Evolutionary conservation across 2,888 invertebrate species (phyloP).

Genomic region (Pogonocherus hispidulus): DNA sequence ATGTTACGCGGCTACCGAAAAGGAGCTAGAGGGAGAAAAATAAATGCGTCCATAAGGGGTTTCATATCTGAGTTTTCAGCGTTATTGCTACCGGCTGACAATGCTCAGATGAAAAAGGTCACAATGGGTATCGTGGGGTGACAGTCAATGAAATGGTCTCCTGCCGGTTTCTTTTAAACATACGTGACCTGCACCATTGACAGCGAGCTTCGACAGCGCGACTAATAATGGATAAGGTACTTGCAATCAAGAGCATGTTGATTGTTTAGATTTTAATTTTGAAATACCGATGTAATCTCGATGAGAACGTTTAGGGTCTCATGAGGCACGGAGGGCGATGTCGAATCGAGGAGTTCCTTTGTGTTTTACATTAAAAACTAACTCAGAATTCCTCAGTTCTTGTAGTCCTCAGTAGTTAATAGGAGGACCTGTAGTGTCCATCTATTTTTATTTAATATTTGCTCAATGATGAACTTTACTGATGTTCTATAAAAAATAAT

Average conservation of each 20-base stretch:
- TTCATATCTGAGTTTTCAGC: slow-evolving; percentile 44
- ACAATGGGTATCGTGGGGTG: slow-evolving; percentile 65
- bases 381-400: not conserved
- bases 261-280: slow-evolving; percentile 63
- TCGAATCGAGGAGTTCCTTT: slow-evolving; percentile 8
- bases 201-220: slow-evolving; percentile 64
- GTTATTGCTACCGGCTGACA: slow-evolving; percentile 50
- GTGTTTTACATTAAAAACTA: slow-evolving; percentile 13
- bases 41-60: slow-evolving; percentile 35
- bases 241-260: slow-evolving; percentile 56
- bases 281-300: slow-evolving; percentile 62
- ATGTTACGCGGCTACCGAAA: not conserved
- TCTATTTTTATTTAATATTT: no score
- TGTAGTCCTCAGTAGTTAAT: no score
- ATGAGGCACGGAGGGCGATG: slow-evolving; percentile 31
- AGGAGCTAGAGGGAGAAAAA: slow-evolving; percentile 31
- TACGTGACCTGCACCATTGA: slow-evolving; percentile 64
- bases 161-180: slow-evolving; percentile 59
- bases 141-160: slow-evolving; percentile 61
- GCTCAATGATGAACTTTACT: no score
- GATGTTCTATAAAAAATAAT: no score
- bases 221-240: slow-evolving; percentile 56
- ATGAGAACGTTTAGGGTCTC: slow-evolving; percentile 58
- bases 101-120: slow-evolving; percentile 60
- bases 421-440: no score